These are phyloP conservation scores for Bradysia coprophila DNA, from an alignment of 1,140 invertebrate species.

Conservation along the genomic window DNA sequence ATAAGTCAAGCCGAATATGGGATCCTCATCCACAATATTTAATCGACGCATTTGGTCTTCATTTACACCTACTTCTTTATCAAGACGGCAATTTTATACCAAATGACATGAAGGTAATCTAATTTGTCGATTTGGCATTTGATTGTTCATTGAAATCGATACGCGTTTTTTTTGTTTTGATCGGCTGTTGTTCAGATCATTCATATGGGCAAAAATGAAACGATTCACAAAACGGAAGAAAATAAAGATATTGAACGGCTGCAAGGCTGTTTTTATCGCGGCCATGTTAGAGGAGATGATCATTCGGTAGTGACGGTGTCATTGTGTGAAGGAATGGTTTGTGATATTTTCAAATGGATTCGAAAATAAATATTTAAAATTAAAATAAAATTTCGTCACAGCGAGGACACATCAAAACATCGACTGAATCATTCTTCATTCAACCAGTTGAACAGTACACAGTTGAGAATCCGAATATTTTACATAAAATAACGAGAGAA, in stretches of 20 bases:
- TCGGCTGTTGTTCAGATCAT: conserved; percentile 26
- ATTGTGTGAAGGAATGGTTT: conserved; percentile 61
- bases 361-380: neutral
- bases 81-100: conserved; percentile 35
- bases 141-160: no score
- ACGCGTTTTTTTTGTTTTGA: neutral
- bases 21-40: conserved; percentile 53
- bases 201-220: conserved; percentile 32
- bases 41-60: conserved; percentile 38
- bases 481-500: conserved; percentile 19
- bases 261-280: conserved; percentile 48
- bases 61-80: conserved; percentile 32
- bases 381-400: conserved; percentile 18
- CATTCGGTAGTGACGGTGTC: conserved; percentile 44
- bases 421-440: conserved; percentile 39
- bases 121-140: conserved; percentile 5
- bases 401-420: conserved; percentile 44
- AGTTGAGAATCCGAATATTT: conserved; percentile 10
- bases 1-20: conserved; percentile 38
- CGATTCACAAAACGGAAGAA: conserved; percentile 20
- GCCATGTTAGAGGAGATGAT: conserved; percentile 41
- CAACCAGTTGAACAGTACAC: conserved; percentile 32
- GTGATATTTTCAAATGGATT: conserved; percentile 20
- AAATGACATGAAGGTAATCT: conserved; percentile 28
- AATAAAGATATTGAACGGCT: conserved; percentile 25